Evolutionary conservation across 2,113 vertebrate genomes (phyloP).

Genomic region (Meriones unguiculatus): DNA sequence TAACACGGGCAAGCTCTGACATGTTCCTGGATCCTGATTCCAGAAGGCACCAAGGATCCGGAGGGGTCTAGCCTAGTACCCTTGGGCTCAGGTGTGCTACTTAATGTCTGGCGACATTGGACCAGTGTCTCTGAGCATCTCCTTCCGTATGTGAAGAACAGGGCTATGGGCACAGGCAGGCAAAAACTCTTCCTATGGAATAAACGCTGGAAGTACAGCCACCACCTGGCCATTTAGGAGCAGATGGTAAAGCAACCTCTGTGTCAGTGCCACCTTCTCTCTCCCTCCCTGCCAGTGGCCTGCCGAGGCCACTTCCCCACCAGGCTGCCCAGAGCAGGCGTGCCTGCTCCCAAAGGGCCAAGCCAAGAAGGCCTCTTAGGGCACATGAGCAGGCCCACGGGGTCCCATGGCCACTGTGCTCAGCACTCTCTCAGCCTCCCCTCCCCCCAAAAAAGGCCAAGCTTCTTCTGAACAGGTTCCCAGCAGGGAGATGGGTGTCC

Average conservation of each 20-base stretch:
- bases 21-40: not conserved
- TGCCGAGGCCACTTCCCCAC: not conserved
- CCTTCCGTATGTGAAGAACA: not conserved
- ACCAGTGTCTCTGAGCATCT: not conserved
- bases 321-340: not conserved
- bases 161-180: not conserved
- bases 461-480: not conserved
- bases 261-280: not conserved
- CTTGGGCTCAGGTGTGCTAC: not conserved
- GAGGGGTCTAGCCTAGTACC: not conserved
- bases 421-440: not conserved
- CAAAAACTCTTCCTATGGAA: rapidly evolving
- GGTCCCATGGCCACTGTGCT: not conserved
- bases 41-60: not conserved
- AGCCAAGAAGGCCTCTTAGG: not conserved
- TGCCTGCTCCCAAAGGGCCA: not conserved
- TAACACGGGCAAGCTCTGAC: not conserved
- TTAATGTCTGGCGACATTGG: not conserved
- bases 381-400: not conserved
- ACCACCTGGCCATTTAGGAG: not conserved
- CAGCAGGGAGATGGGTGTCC: not conserved
- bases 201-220: not conserved
- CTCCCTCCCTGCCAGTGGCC: not conserved
- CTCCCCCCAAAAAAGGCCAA: not conserved
- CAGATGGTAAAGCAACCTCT: not conserved